Base-by-base conservation (phyloP, 1,140 invertebrate genomes). In the Monochamus saltuarius region DNA sequence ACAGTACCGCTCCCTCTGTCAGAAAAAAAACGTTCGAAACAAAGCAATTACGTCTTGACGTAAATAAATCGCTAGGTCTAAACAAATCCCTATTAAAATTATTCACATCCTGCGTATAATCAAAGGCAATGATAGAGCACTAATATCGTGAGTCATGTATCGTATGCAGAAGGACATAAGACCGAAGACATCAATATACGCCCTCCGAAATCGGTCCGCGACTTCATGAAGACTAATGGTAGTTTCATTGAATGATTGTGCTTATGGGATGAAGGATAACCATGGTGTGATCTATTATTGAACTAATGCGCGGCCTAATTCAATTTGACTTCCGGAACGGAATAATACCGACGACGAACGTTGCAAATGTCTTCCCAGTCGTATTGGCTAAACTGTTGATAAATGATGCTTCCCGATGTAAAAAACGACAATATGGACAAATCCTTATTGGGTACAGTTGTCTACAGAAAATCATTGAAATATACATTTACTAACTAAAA, bases 201-300 rank as follows among this genome's bases (percentile, higher is more conserved):
- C 54, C 47, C 53, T 35, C 16, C 50, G 49, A 40, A 61, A 50
- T 61, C 54, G 37, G 52, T 56, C 47, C 52, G 36, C 53, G 52
- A 45, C 35, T 36, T 61, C 59, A 61, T 61, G 59, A 61, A 61
- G 59, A 61, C 59, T 61, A 61, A 61, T 61, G 59, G 49, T 61
- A 42, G 59, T 61, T 61, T 61, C 53, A 61, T 61, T 61, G 59
- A 61, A 61, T 61, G 59, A 61, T 61, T 61, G 49, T 36, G 53
- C 59, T 47, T 51, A 56, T 56, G 47, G 39, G 42, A 51, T 38
- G 43, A 59, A 36, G 46, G 42, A 34, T 43, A 39, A 42, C 56
- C 56, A 37, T 59, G 46, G 22, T 29, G 22, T 29, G 22, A 29
- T 29, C 22, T 29, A 29, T 29, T 29, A 29, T 29, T 29, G 22